Conservation (phyloP, 2,797 vertebrate species). For the Rhabdophis nuchalis region DNA sequence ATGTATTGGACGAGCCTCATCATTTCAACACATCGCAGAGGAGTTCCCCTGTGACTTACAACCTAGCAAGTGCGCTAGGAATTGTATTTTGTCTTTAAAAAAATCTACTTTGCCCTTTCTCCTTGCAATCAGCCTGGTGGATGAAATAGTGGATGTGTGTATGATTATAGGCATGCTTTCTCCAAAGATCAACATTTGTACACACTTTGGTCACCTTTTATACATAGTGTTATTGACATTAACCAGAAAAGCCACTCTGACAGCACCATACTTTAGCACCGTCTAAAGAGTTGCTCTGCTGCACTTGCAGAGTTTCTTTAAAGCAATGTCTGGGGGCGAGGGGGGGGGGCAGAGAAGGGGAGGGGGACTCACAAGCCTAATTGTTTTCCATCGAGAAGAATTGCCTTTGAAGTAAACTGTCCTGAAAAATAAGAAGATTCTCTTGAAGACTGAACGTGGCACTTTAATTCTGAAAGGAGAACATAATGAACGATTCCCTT, state of each 20-base stretch:
- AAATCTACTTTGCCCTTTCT: slow-evolving; percentile 66
- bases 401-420: slow-evolving; percentile 59
- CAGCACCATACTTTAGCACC: slow-evolving; percentile 69
- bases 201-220: slow-evolving; percentile 79
- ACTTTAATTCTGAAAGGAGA: not conserved
- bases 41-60: slow-evolving; percentile 55
- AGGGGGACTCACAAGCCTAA: slow-evolving; percentile 65
- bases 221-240: slow-evolving; percentile 79
- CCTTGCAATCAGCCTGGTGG: slow-evolving; percentile 69
- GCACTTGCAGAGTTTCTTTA: slow-evolving; percentile 66
- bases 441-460: slow-evolving; percentile 31
- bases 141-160: slow-evolving; percentile 79
- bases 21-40: slow-evolving; percentile 55
- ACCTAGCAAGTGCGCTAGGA: slow-evolving; percentile 60
- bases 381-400: slow-evolving; percentile 72
- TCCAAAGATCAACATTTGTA: slow-evolving; percentile 80
- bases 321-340: slow-evolving; percentile 55
- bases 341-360: not conserved
- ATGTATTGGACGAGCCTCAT: slow-evolving; percentile 53
- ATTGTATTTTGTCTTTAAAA: slow-evolving; percentile 62
- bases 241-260: slow-evolving; percentile 75
- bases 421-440: slow-evolving; percentile 55
- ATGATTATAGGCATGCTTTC: slow-evolving; percentile 79
- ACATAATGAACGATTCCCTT: not conserved
- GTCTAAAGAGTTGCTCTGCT: slow-evolving; percentile 63